phyloP scores from a whole-genome alignment of 1,140 invertebrate genomes.

The Sogatella furcifera region DNA sequence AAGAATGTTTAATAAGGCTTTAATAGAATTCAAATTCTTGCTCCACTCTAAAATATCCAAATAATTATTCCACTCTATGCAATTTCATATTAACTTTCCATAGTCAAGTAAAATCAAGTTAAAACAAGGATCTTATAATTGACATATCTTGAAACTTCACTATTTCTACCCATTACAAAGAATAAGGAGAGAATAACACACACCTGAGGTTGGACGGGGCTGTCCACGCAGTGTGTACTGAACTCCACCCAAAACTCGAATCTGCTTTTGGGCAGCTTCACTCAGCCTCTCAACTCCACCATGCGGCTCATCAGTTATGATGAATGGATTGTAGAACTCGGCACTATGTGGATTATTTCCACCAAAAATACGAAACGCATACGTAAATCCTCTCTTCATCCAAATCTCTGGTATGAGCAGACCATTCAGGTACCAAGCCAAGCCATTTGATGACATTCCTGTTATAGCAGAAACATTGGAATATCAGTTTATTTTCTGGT shows the following conservation, averaged over 20 bases:
- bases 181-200: background rate
- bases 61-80: too few species aligned
- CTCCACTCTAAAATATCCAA: too few species aligned
- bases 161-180: too few species aligned
- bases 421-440: conserved; percentile 81
- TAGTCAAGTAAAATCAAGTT: too few species aligned
- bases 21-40: too few species aligned
- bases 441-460: conserved; percentile 44
- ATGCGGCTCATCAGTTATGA: conserved; percentile 77
- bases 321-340: conserved; percentile 81
- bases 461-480: conserved; percentile 8
- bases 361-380: conserved; percentile 62
- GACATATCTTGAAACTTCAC: too few species aligned
- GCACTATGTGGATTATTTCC: conserved; percentile 84
- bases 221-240: conserved; percentile 69
- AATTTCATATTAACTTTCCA: too few species aligned
- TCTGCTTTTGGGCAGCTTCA: conserved; percentile 55
- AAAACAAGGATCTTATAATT: too few species aligned
- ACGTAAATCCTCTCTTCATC: conserved; percentile 72
- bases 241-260: conserved; percentile 75
- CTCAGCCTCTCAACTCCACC: conserved; percentile 67
- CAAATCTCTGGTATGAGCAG: conserved; percentile 76
- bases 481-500: too few species aligned
- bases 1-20: too few species aligned
- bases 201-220: conserved; percentile 60